Percentiles rank a stretch among this genome's conserved stretches.
Conservation (phyloP, 2,113 vertebrate genomes). For the Ophthalmolycus amberensis region DNA sequence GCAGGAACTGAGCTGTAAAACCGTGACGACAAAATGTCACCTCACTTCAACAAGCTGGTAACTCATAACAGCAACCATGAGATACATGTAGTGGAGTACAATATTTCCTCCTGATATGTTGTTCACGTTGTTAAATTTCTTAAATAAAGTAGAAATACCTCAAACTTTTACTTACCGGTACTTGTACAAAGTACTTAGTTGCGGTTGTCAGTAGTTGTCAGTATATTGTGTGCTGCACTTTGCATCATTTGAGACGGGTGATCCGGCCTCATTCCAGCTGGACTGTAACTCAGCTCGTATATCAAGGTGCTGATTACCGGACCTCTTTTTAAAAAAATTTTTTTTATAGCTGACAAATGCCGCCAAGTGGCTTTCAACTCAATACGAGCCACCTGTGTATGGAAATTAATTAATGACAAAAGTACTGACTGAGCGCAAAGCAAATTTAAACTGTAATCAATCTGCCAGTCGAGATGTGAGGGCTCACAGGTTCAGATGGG, state of each 20-base stretch:
- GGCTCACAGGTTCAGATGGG: neutral
- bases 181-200: neutral
- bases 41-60: neutral
- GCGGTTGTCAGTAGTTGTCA: neutral
- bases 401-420: slow-evolving; percentile 49
- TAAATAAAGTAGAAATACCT: neutral
- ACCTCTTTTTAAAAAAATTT: neutral
- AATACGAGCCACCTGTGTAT: slow-evolving; percentile 22
- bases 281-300: neutral
- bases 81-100: neutral
- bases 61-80: neutral
- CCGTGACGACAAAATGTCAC: slow-evolving; percentile 14
- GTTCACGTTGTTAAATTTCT: no score
- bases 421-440: slow-evolving; percentile 21
- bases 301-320: slow-evolving; percentile 27
- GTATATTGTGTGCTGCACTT: neutral
- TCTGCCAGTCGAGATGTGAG: slow-evolving; percentile 38
- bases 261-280: neutral
- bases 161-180: neutral
- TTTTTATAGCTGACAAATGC: slow-evolving; percentile 13
- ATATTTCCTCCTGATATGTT: neutral
- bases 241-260: neutral
- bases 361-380: slow-evolving; percentile 39
- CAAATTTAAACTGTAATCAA: slow-evolving; percentile 32
- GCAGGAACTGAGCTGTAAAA: slow-evolving; percentile 25